Base-by-base conservation (phyloP, 2,888 invertebrate genomes). In the Timandra comae region DNA sequence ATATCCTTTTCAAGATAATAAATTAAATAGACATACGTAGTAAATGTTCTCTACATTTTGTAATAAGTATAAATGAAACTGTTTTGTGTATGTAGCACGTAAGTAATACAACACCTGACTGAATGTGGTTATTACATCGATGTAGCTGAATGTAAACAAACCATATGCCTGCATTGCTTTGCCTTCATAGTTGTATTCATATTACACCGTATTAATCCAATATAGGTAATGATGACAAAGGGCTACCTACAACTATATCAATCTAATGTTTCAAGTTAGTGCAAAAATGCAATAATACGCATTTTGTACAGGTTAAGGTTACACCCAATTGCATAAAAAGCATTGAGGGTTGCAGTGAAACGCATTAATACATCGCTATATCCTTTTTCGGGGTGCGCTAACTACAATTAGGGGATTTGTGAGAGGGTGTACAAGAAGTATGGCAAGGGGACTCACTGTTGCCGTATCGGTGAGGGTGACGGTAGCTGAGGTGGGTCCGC, bases 381-480 rank as follows among this genome's bases (percentile, higher is more conserved):
- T 66, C 75, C 71, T 65, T 66, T 72, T 65, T 71, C 66, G 72
- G 82, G 78, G 82, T 76, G 76, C 67, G 68, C 52, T 62, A 63
- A 69, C 67, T 69, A 55, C 62, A 63, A 70, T 75, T 76, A 75
- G 85, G 82, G 82, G 79, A 78, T 63, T 56, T 47, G 51, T 69
- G 52, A 52, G 67, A 80, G 84, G 84, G 84, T 78, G 80, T 67
- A 66, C 57, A 69, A 69, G 73, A 78, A 66, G 67, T 53, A 53
- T 63, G 63, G 56, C 60, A 61, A 67, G 73, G 74, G 77, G 75
- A 84, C 90, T 87, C 80, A 90, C 88, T 76, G 84, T 79, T 56
- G 81, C 79, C 52, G 79, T 82, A 49, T 85, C 85, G 56, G 84
- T 84, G 55, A 82, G 82, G 84, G 86, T 84, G 66, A 78, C 85